Percentiles rank a stretch among this genome's conserved stretches.
Evolutionary conservation across 2,797 vertebrate species (phyloP).

Genomic region (Hemitrygon akajei): DNA sequence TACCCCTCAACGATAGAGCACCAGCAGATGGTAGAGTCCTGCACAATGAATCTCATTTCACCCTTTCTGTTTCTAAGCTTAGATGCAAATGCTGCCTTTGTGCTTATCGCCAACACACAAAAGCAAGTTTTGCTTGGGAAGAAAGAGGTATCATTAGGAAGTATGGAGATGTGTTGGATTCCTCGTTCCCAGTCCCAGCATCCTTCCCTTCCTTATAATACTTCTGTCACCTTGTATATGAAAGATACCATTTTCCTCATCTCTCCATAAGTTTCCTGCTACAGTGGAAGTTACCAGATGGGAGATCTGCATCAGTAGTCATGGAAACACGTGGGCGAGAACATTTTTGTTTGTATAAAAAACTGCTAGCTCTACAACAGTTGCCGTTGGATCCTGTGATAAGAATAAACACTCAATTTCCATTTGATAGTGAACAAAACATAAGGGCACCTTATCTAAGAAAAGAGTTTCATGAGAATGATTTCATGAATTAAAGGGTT

Average conservation of each 20-base stretch:
- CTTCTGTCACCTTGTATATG: background rate
- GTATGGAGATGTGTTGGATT: background rate
- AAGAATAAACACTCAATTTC: background rate
- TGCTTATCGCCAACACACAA: background rate
- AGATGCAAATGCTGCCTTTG: background rate
- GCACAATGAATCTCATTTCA: background rate
- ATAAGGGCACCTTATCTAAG: no score
- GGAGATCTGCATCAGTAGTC: constrained; percentile 1
- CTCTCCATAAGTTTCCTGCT: background rate
- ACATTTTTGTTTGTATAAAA: background rate
- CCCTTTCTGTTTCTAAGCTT: background rate
- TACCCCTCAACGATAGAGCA: background rate
- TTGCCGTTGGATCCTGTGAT: background rate
- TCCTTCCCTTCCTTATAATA: no score
- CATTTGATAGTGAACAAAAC: background rate
- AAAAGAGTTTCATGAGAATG: no score
- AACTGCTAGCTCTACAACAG: background rate
- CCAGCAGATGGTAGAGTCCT: background rate
- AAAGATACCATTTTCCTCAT: background rate
- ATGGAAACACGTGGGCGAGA: background rate
- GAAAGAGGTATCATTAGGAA: background rate
- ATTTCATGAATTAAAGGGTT: no score
- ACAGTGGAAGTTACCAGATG: constrained; percentile 3
- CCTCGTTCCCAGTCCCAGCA: background rate
- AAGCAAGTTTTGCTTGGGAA: background rate